These are phyloP conservation scores for Peucedramus taeniatus DNA, from an alignment of 2,113 vertebrate species.

Conservation along the genomic window DNA sequence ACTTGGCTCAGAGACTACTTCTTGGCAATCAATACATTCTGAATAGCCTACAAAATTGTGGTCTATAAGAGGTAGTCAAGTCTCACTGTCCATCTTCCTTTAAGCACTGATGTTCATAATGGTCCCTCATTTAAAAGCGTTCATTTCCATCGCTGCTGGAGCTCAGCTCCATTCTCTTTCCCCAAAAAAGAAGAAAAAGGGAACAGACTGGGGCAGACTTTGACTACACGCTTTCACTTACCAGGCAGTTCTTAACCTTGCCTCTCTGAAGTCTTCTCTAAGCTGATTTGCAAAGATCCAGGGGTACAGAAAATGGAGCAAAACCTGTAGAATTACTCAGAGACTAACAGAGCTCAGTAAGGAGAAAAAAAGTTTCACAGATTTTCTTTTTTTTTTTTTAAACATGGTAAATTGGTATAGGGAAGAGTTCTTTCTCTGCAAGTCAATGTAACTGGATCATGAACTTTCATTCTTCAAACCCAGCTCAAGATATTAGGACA, in stretches of 20 bases:
- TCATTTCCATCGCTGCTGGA: background rate
- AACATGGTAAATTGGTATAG: background rate
- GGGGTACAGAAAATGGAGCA: background rate
- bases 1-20: background rate
- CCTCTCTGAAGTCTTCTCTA: background rate
- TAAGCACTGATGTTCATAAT: background rate
- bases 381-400: background rate
- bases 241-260: background rate
- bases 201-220: background rate
- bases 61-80: background rate
- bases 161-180: background rate
- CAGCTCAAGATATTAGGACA: background rate
- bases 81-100: background rate
- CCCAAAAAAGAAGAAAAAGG: background rate
- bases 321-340: background rate
- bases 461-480: background rate
- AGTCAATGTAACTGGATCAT: background rate
- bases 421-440: background rate
- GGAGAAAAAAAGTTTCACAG: background rate
- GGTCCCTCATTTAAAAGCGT: background rate
- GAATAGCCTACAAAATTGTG: background rate
- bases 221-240: background rate
- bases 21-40: background rate
- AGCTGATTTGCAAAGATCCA: background rate
- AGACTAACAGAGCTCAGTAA: background rate